Evolutionary conservation across 1,140 invertebrate species (phyloP).

Genomic region (Platorchestia sp.): DNA sequence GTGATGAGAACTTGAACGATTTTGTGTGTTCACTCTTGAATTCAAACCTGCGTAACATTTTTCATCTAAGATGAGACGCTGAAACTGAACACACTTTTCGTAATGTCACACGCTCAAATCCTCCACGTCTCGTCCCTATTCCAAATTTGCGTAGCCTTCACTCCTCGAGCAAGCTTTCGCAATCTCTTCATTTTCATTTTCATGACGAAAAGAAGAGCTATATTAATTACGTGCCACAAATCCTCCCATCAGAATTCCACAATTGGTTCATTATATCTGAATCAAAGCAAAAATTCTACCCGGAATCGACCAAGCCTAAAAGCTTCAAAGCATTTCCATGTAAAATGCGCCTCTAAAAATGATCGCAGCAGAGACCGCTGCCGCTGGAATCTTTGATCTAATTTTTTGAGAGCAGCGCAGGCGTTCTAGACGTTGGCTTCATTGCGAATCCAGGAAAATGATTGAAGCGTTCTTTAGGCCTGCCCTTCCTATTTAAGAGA

Average conservation of each 20-base stretch:
- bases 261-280: neutral
- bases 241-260: neutral
- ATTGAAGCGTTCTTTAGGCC: constrained; percentile 6
- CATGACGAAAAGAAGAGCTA: neutral
- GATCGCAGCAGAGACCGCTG: neutral
- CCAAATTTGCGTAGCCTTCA: neutral
- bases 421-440: neutral
- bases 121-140: neutral
- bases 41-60: too few relatives aligned
- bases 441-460: neutral
- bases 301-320: neutral
- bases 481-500: neutral
- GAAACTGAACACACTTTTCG: too few relatives aligned
- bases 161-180: neutral
- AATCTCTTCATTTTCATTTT: neutral
- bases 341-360: neutral
- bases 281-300: neutral
- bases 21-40: too few relatives aligned
- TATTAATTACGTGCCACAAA: neutral
- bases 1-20: too few relatives aligned
- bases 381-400: neutral
- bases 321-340: constrained; percentile 7
- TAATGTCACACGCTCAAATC: too few relatives aligned
- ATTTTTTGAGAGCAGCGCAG: neutral
- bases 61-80: too few relatives aligned